Evolutionary conservation across 2,797 vertebrate genomes (phyloP).

Genomic region (Rallus crepitans): DNA sequence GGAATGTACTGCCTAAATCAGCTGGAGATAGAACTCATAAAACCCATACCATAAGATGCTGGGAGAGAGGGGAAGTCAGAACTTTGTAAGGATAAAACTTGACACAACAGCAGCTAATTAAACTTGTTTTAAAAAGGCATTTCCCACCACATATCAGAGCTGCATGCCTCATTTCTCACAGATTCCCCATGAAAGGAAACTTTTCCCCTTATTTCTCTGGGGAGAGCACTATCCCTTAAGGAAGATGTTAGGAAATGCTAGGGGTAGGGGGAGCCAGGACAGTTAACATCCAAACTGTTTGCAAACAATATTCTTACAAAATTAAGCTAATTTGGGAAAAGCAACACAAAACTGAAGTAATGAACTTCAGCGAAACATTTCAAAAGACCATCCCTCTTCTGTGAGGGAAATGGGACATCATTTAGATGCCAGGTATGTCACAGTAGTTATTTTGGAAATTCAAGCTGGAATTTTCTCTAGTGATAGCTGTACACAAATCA

Average conservation of each 20-base stretch:
- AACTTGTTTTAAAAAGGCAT: neutral
- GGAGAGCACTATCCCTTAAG: neutral
- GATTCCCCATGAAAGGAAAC: neutral
- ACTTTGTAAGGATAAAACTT: neutral
- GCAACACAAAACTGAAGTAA: neutral
- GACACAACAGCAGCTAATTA: neutral
- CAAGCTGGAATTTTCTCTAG: constrained; percentile 2
- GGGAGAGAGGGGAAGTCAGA: neutral
- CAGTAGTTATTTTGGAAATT: neutral
- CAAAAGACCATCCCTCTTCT: neutral
- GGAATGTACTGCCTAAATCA: neutral
- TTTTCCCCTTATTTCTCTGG: neutral
- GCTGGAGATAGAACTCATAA: neutral
- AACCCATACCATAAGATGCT: neutral
- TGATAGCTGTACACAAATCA: constrained; percentile 28
- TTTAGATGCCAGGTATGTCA: neutral
- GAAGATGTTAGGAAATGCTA: neutral
- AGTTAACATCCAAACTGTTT: neutral
- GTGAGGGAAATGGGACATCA: neutral
- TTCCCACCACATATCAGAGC: neutral
- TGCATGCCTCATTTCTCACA: accelerated
- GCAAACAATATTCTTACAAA: neutral
- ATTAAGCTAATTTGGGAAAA: neutral
- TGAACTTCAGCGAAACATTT: neutral
- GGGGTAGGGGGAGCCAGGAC: neutral